A percentile compares a stretch with the other conserved stretches of the same genome.
Evolutionary conservation across 1,140 invertebrate species (phyloP).

Genomic region (Armadillidium nasatum): DNA sequence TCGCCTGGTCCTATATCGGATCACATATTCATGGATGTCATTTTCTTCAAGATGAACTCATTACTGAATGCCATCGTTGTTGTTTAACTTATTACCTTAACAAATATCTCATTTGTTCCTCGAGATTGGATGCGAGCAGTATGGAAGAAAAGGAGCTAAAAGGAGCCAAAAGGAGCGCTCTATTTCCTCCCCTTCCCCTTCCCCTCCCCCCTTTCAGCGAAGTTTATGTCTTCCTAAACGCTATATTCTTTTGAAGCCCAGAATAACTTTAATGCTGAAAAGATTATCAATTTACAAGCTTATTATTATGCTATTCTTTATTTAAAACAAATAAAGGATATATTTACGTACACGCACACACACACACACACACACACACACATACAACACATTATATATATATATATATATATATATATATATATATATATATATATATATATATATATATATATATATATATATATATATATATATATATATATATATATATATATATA

Average conservation of each 20-base stretch:
- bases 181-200: too few relatives aligned
- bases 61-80: conserved; percentile 13
- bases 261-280: too few relatives aligned
- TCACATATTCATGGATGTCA: conserved; percentile 36
- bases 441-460: background rate
- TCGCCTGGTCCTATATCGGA: background rate
- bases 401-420: background rate
- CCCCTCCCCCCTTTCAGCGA: too few relatives aligned
- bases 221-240: too few relatives aligned
- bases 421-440: conserved; percentile 11
- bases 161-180: too few relatives aligned
- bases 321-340: background rate
- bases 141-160: too few relatives aligned
- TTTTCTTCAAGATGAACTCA: conserved; percentile 31
- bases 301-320: background rate
- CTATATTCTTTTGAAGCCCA: too few relatives aligned
- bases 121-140: background rate
- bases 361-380: background rate
- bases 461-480: conserved; percentile 28
- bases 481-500: conserved; percentile 27
- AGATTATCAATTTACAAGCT: background rate
- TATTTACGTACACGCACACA: background rate
- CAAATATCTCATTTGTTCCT: conserved; percentile 13
- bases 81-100: conserved; percentile 14
- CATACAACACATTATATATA: background rate